Evolutionary conservation across 2,797 vertebrate genomes (phyloP).

Genomic region (Lemur catta): DNA sequence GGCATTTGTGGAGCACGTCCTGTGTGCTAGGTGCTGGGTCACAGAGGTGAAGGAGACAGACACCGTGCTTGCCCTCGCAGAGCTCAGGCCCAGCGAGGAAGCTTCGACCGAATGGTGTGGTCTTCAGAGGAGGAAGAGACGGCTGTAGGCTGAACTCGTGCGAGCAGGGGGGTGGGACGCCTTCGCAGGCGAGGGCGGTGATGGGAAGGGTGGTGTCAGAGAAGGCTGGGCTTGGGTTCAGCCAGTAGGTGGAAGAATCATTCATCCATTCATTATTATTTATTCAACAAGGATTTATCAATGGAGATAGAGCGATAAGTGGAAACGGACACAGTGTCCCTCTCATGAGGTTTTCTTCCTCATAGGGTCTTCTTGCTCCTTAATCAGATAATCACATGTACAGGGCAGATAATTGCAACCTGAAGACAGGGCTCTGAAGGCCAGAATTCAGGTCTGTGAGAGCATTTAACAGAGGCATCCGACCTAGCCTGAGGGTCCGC

Average conservation of each 20-base stretch:
- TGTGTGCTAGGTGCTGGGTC: not conserved
- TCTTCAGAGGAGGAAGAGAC: not conserved
- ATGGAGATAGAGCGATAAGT: not conserved
- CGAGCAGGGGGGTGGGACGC: not conserved
- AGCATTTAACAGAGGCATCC: not conserved
- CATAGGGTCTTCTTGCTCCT: slow-evolving; percentile 21
- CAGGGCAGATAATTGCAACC: not conserved
- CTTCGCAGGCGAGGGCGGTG: not conserved
- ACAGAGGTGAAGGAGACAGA: not conserved
- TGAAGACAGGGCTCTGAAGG: slow-evolving; percentile 13
- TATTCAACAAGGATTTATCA: not conserved
- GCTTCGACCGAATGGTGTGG: not conserved
- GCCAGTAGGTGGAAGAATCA: not conserved
- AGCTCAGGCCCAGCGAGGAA: not conserved
- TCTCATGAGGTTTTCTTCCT: not conserved
- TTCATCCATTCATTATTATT: not conserved
- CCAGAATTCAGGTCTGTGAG: not conserved
- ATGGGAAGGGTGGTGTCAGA: not conserved
- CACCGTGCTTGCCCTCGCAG: not conserved
- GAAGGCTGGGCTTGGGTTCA: not conserved
- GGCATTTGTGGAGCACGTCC: not conserved
- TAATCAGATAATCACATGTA: not conserved
- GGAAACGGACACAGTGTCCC: not conserved
- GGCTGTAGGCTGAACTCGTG: not conserved
- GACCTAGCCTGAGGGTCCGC: not conserved